Conservation (phyloP, 2,113 vertebrate genomes). For the Oryzias javanicus region DNA sequence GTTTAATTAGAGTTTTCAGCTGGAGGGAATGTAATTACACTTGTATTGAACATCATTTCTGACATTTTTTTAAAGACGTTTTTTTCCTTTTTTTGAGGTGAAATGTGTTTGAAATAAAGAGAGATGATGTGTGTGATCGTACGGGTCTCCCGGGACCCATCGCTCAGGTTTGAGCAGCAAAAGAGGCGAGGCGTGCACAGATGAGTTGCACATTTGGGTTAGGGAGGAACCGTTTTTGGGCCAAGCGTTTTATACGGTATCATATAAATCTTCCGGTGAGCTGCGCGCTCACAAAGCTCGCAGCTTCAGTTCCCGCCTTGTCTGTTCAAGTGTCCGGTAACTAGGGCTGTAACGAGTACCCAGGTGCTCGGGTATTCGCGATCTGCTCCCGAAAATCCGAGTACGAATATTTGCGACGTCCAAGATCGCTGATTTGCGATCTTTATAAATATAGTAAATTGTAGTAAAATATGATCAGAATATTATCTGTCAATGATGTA, state of each 20-base stretch:
- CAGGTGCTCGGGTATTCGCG: no score
- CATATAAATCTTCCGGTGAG: neutral
- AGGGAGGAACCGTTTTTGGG: neutral
- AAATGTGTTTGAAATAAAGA: constrained; percentile 9
- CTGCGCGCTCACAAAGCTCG: no score
- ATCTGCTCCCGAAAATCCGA: no score
- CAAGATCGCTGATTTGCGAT: no score
- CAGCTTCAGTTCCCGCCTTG: no score
- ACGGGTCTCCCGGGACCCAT: neutral
- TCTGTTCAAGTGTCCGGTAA: no score
- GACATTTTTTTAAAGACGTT: constrained; percentile 40
- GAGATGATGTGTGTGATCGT: neutral
- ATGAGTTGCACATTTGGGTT: neutral
- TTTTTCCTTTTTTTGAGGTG: constrained; percentile 29
- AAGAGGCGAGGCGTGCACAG: neutral
- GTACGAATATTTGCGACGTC: no score
- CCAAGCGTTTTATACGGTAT: neutral
- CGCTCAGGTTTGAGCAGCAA: constrained; percentile 2
- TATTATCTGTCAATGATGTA: no score
- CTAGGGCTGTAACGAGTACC: no score
- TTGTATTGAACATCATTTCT: constrained; percentile 44
- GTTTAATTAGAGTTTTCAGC: constrained; percentile 53
- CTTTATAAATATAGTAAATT: no score
- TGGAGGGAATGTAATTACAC: constrained; percentile 41
- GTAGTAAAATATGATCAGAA: no score